Evolutionary conservation across 1,140 invertebrate species (phyloP).

Genomic region (Drosophila tristis): DNA sequence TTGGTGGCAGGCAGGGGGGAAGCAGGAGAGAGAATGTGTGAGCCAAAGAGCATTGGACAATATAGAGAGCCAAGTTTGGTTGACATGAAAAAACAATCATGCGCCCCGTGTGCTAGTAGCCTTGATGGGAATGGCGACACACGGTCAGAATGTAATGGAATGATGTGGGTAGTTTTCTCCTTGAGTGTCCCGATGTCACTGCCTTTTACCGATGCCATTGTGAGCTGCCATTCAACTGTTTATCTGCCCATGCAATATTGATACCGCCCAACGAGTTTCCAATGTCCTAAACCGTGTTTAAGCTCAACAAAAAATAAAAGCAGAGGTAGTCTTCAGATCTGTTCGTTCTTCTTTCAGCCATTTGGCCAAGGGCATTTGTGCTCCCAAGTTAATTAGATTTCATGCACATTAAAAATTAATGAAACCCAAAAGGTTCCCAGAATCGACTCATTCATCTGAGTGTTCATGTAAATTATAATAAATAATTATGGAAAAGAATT

Average conservation of each 20-base stretch:
- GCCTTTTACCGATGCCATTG: constrained; percentile 28
- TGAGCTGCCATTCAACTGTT: too few species aligned
- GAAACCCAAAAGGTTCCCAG: constrained; percentile 18
- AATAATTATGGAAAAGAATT: constrained; percentile 42
- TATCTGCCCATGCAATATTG: constrained; percentile 45
- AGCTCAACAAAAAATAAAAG: constrained; percentile 3
- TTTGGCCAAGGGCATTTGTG: constrained; percentile 13
- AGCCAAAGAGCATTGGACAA: constrained; percentile 1
- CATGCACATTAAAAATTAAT: constrained; percentile 39
- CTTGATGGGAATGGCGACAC: constrained; percentile 5
- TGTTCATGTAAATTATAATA: constrained; percentile 38
- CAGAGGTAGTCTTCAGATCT: constrained; percentile 21
- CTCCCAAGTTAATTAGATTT: constrained; percentile 51
- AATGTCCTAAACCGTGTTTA: constrained; percentile 28
- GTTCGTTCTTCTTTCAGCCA: neutral
- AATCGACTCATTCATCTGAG: constrained; percentile 18
- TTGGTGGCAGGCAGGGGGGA: neutral
- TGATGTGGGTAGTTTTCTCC: constrained; percentile 7
- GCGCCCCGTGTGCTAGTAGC: constrained; percentile 40
- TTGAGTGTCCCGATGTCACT: constrained; percentile 9
- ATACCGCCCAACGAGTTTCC: constrained; percentile 40
- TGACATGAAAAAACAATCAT: constrained; percentile 63
- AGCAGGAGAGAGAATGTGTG: constrained; percentile 7
- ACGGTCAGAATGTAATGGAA: constrained; percentile 10
- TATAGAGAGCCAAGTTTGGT: constrained; percentile 28